phyloP scores from a whole-genome alignment of 2,113 vertebrate genomes.

The Acanthisitta chloris region DNA sequence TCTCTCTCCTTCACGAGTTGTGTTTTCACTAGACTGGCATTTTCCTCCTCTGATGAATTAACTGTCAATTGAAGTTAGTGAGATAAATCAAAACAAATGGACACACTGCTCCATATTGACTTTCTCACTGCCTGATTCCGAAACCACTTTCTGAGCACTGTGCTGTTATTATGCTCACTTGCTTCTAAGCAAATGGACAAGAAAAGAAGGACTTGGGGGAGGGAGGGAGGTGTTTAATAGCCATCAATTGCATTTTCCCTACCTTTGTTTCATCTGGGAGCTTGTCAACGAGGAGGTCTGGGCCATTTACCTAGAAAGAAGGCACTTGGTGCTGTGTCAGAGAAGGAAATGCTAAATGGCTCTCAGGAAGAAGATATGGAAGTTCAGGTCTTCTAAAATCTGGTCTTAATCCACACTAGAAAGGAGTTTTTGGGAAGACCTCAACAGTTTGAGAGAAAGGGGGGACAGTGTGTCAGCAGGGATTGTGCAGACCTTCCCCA shows the following conservation, averaged over 20 bases:
- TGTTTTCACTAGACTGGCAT: constrained; percentile 58
- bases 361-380: background rate
- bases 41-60: constrained; percentile 77
- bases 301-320: background rate
- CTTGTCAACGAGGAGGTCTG: background rate
- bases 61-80: constrained; percentile 81
- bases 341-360: background rate
- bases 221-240: background rate
- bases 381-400: background rate
- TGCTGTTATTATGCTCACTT: constrained; percentile 66
- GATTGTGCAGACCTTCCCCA: background rate
- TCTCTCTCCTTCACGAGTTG: constrained; percentile 35
- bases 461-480: background rate
- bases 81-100: constrained; percentile 84
- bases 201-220: background rate
- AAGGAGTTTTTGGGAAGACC: background rate
- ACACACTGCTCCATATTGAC: constrained; percentile 73
- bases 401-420: background rate
- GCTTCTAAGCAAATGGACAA: background rate
- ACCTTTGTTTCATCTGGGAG: background rate
- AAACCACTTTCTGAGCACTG: constrained; percentile 73
- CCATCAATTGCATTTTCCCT: background rate
- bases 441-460: background rate
- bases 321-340: background rate
- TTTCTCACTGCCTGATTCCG: constrained; percentile 75